Percentiles rank a stretch among this genome's conserved stretches.
Evolutionary conservation across 2,113 vertebrate genomes (phyloP).

Genomic region (Mustela lutreola): DNA sequence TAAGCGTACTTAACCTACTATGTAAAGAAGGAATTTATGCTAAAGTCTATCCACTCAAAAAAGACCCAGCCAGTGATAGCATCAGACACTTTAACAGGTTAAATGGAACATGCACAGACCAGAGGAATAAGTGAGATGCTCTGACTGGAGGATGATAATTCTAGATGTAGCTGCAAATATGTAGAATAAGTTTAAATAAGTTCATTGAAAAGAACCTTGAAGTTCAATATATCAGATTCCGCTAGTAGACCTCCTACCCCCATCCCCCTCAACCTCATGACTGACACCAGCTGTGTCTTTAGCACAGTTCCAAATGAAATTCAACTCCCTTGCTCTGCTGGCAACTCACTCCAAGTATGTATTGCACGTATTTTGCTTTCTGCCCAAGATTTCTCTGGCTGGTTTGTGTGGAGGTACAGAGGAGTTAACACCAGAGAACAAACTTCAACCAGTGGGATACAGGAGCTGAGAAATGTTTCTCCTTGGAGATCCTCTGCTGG

Average conservation of each 20-base stretch:
- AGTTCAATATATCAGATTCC: not conserved
- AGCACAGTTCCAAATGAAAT: not conserved
- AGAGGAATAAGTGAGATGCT: not conserved
- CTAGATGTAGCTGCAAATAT: not conserved
- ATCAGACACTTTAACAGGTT: not conserved
- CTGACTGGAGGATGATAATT: not conserved
- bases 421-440: not conserved
- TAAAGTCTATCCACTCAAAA: not conserved
- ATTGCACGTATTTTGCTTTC: not conserved
- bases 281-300: too few species aligned
- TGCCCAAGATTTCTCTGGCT: not conserved
- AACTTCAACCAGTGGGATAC: too few species aligned
- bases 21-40: not conserved
- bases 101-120: not conserved
- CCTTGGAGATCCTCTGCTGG: not conserved
- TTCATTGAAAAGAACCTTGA: not conserved
- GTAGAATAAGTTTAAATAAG: not conserved
- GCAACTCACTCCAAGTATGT: not conserved
- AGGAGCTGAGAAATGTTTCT: not conserved
- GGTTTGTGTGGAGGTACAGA: not conserved
- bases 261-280: not conserved
- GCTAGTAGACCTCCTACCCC: not conserved
- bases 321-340: not conserved
- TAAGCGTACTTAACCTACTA: not conserved
- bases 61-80: not conserved